phyloP scores from a whole-genome alignment of 2,888 invertebrate species.

The Protodeltote pygarga region DNA sequence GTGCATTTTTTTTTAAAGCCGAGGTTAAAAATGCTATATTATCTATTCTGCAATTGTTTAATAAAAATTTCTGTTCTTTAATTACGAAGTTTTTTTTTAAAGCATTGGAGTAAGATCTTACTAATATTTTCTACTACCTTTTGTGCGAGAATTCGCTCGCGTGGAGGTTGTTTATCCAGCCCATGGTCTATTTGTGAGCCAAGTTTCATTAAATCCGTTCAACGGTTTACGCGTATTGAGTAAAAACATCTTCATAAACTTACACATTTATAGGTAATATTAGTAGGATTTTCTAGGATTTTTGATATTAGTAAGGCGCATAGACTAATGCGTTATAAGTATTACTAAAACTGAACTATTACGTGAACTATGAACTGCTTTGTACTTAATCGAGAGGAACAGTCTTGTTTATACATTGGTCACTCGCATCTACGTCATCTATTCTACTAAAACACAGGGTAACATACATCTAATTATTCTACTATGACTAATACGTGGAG shows the following conservation, averaged over 20 bases:
- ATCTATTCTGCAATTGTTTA: neutral
- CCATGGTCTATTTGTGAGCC: no score
- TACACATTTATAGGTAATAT: slow-evolving; percentile 9
- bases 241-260: no score
- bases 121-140: no score
- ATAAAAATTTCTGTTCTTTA: neutral
- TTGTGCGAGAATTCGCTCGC: no score
- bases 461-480: slow-evolving; percentile 28
- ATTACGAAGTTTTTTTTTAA: slow-evolving; percentile 20
- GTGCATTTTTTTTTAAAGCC: slow-evolving; percentile 5
- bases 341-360: slow-evolving; percentile 39
- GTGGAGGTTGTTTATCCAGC: no score
- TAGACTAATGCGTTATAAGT: slow-evolving; percentile 17
- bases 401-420: slow-evolving; percentile 83
- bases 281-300: neutral
- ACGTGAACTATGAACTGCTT: slow-evolving; percentile 55
- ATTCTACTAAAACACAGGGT: slow-evolving; percentile 39
- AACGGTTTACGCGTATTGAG: no score
- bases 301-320: slow-evolving; percentile 6
- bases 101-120: no score
- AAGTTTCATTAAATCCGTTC: no score
- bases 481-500: slow-evolving; percentile 39
- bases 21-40: slow-evolving; percentile 12
- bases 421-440: slow-evolving; percentile 60
- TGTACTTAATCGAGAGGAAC: slow-evolving; percentile 80